Evolutionary conservation across 2,113 vertebrate species (phyloP).

Genomic region (Urocolius indicus): DNA sequence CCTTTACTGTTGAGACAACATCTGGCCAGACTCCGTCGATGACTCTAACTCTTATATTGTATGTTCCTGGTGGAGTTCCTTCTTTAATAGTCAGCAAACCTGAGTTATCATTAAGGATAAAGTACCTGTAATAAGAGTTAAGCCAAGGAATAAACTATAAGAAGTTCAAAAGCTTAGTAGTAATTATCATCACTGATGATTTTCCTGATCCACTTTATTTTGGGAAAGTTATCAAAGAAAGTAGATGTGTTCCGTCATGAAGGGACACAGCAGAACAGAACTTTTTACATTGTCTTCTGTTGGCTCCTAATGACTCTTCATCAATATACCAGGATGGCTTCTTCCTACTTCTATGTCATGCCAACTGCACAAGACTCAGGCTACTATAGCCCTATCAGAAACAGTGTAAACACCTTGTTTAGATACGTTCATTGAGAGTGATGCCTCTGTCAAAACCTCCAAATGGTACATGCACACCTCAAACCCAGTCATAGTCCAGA

Average conservation of each 20-base stretch:
- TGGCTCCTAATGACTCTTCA: background rate
- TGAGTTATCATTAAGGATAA: conserved; percentile 84
- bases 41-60: conserved; percentile 84
- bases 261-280: background rate
- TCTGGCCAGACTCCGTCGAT: conserved; percentile 88
- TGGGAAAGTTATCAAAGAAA: conserved; percentile 2
- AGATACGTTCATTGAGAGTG: background rate
- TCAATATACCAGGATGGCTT: background rate
- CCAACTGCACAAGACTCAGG: background rate
- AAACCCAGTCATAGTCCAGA: background rate
- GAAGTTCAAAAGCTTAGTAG: conserved; percentile 19
- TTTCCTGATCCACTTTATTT: background rate
- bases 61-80: conserved; percentile 80
- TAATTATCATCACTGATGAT: background rate
- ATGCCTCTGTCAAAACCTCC: background rate
- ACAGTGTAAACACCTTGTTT: background rate
- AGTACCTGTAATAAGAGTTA: conserved; percentile 77
- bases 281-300: background rate
- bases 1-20: conserved; percentile 82
- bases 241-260: conserved; percentile 12
- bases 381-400: background rate
- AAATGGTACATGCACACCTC: background rate
- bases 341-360: background rate
- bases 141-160: conserved; percentile 47
- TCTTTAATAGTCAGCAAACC: conserved; percentile 85